Percentiles rank a stretch among this genome's conserved stretches.
phyloP scores from a whole-genome alignment of 2,113 vertebrate species.

The Halichoerus grypus region DNA sequence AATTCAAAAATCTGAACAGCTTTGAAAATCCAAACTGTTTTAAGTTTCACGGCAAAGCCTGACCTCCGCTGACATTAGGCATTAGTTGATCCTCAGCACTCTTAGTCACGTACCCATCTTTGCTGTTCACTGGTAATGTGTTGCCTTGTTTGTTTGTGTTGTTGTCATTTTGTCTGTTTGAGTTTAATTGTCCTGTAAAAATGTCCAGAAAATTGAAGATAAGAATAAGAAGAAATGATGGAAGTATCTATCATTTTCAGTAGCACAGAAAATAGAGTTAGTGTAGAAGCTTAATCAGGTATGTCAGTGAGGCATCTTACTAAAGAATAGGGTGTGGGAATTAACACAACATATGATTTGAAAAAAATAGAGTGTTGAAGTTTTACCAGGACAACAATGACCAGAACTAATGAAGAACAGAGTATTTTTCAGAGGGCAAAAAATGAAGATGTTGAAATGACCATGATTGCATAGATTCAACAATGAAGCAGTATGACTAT shows the following conservation, averaged over 20 bases:
- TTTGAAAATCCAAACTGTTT: background rate
- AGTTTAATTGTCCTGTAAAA: background rate
- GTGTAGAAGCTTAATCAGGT: background rate
- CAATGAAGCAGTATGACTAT: slow-evolving; percentile 31
- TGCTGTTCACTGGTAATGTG: background rate
- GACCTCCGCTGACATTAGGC: background rate
- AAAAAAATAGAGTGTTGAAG: slow-evolving; percentile 20
- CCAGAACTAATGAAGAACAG: slow-evolving; percentile 2
- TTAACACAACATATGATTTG: background rate
- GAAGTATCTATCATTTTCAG: background rate
- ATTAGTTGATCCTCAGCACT: background rate
- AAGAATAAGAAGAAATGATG: background rate
- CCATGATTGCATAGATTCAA: background rate
- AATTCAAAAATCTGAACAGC: background rate
- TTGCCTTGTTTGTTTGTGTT: background rate
- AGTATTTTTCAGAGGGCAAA: background rate
- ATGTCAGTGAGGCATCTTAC: background rate
- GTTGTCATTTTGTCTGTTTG: background rate
- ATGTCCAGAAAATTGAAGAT: background rate
- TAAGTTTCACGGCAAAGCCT: slow-evolving; percentile 9
- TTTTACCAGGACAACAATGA: background rate
- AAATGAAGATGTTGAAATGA: slow-evolving; percentile 36
- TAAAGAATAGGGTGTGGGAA: background rate
- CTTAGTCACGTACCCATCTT: background rate
- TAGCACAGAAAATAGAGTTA: slow-evolving; percentile 20